phyloP scores from a whole-genome alignment of 2,888 invertebrate species.

The Andrena hattorfiana region DNA sequence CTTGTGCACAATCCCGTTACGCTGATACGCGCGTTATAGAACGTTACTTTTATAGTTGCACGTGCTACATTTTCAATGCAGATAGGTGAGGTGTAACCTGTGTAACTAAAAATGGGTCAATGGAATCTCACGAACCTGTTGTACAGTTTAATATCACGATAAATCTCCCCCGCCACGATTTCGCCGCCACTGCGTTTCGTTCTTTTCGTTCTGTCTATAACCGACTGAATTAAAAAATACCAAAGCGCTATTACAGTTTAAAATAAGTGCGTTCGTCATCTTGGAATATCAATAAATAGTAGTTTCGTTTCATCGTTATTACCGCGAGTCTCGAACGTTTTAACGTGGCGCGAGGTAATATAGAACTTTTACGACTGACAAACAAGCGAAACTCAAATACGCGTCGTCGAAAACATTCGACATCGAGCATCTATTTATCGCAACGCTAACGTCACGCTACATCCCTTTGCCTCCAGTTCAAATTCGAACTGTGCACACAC shows the following conservation, averaged over 20 bases:
- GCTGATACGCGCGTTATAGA: background rate
- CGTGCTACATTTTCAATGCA: slow-evolving; percentile 8
- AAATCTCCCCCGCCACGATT: slow-evolving; percentile 12
- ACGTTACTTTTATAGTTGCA: background rate
- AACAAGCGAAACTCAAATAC: background rate
- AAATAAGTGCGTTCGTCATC: background rate
- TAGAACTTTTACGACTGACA: background rate
- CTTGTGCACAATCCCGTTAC: background rate
- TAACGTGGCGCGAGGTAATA: background rate
- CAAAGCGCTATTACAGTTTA: background rate
- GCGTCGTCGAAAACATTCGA: background rate
- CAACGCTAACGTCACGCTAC: background rate
- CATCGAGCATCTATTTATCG: background rate
- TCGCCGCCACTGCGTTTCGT: background rate
- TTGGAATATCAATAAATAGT: background rate
- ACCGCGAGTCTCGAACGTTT: background rate
- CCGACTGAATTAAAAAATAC: background rate
- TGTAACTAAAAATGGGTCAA: slow-evolving; percentile 29
- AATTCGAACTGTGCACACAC: no score
- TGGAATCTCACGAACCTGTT: slow-evolving; percentile 9
- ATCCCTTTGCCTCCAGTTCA: background rate
- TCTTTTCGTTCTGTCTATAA: background rate
- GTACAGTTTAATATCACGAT: background rate
- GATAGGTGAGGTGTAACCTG: background rate
- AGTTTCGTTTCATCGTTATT: background rate